Evolutionary conservation across 2,888 invertebrate genomes (phyloP).

Genomic region (Drosophila limbata): DNA sequence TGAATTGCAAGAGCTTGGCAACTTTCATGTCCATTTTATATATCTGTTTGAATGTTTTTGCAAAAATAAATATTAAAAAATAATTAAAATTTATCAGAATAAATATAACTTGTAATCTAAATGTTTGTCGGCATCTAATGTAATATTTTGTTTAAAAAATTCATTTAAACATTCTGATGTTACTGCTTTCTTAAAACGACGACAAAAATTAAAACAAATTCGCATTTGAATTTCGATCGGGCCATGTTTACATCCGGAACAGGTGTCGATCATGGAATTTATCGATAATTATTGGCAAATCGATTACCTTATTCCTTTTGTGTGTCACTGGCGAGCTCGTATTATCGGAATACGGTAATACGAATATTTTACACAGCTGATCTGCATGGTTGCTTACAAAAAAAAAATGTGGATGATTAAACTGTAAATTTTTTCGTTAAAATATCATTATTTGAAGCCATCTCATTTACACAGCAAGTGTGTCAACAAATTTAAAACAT

Average conservation of each 20-base stretch:
- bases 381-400: no score
- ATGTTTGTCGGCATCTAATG: not conserved
- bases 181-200: no score
- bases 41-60: slow-evolving; percentile 22
- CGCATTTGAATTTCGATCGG: no score
- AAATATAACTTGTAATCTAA: slow-evolving; percentile 25
- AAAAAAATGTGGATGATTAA: no score
- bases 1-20: slow-evolving; percentile 21
- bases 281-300: slow-evolving; percentile 4
- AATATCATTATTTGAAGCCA: not conserved
- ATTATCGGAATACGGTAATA: not conserved
- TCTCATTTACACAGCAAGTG: not conserved
- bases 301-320: not conserved
- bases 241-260: no score
- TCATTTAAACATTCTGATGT: no score
- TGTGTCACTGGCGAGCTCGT: not conserved
- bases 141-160: slow-evolving; percentile 10
- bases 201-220: no score
- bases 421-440: not conserved
- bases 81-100: slow-evolving; percentile 18
- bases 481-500: not conserved
- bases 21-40: slow-evolving; percentile 13
- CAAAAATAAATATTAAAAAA: slow-evolving; percentile 16
- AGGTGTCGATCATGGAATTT: not conserved
- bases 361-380: not conserved